Conservation (phyloP, 1,140 invertebrate species). For the Globodera rostochiensis region DNA sequence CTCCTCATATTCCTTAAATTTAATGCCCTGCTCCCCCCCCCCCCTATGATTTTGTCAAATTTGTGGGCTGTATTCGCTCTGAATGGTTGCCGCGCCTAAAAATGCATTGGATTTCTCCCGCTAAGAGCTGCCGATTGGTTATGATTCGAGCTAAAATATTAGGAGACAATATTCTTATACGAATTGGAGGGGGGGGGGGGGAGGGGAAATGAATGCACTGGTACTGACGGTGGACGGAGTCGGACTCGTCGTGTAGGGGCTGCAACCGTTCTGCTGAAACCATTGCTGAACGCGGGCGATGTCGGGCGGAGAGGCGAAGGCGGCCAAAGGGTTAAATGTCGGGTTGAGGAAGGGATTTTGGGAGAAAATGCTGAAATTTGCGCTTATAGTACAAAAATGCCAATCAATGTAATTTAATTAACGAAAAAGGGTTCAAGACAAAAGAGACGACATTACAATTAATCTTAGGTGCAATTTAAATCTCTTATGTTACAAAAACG, state of each 20-base stretch:
- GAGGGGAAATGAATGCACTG: neutral
- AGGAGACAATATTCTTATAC: no score
- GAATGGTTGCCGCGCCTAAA: no score
- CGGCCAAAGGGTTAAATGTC: neutral
- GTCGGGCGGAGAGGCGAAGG: slow-evolving; percentile 4
- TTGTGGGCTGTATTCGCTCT: no score
- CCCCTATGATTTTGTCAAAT: neutral
- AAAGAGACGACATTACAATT: neutral
- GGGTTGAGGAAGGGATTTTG: slow-evolving; percentile 16
- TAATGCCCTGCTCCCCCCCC: no score
- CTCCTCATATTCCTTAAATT: neutral
- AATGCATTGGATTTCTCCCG: neutral
- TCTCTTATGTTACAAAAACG: neutral
- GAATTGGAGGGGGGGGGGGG: neutral
- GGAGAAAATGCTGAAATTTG: neutral
- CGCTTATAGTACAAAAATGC: no score
- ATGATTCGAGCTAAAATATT: no score
- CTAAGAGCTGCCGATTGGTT: no score
- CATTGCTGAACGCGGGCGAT: slow-evolving; percentile 23
- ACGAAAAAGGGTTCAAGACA: neutral
- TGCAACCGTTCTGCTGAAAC: slow-evolving; percentile 23
- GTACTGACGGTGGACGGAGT: slow-evolving; percentile 10
- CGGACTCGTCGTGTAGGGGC: slow-evolving; percentile 21
- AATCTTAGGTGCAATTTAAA: neutral
- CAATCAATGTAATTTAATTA: neutral